phyloP scores from a whole-genome alignment of 2,113 vertebrate species.

The Mustela lutreola region DNA sequence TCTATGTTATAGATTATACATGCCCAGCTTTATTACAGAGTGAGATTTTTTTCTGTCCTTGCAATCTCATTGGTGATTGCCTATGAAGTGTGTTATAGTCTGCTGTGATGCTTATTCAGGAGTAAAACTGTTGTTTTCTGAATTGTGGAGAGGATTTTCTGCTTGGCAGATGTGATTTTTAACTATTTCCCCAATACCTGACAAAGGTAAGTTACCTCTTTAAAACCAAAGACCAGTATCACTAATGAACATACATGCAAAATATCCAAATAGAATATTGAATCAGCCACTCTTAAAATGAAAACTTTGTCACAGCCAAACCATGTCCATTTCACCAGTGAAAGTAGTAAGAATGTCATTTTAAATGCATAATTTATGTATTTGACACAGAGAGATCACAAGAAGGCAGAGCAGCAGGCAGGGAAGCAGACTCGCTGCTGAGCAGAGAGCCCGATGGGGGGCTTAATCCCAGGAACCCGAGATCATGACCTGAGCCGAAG shows the following conservation, averaged over 20 bases:
- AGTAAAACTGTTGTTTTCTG: background rate
- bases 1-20: background rate
- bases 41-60: background rate
- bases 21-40: background rate
- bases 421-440: too few relatives aligned
- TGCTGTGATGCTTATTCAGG: background rate
- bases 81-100: background rate
- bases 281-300: background rate
- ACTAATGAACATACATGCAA: background rate
- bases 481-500: too few relatives aligned
- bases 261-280: background rate
- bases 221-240: conserved; percentile 16
- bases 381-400: too few relatives aligned
- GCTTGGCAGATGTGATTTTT: conserved; percentile 30
- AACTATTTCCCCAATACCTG: background rate
- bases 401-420: too few relatives aligned
- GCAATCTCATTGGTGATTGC: background rate
- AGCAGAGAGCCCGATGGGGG: too few relatives aligned
- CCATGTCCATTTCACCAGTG: background rate
- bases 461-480: too few relatives aligned
- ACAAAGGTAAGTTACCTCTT: background rate
- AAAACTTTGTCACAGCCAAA: background rate
- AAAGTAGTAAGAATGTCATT: conserved; percentile 1
- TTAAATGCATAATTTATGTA: background rate
- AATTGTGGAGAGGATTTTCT: conserved; percentile 15